Percentiles rank a stretch among this genome's conserved stretches.
These are phyloP conservation scores for Apodemia zela DNA, from an alignment of 2,888 invertebrate genomes.

Conservation along the genomic window DNA sequence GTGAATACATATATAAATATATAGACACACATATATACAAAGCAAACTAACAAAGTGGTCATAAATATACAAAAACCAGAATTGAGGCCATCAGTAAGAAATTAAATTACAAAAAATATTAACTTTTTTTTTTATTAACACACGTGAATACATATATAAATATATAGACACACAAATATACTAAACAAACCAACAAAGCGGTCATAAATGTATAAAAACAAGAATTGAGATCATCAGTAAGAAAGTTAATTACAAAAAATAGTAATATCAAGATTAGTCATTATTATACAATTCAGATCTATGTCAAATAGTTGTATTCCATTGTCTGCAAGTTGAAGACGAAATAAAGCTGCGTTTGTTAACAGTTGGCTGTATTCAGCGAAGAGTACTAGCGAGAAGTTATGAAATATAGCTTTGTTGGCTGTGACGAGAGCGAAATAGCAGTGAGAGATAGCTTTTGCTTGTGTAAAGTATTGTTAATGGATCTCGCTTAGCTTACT, in stretches of 20 bases:
- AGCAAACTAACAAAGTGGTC: no score
- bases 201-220: no score
- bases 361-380: conserved; percentile 1
- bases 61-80: no score
- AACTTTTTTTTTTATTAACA: no score
- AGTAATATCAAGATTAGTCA: neutral
- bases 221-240: no score
- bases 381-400: neutral
- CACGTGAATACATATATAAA: no score
- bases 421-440: neutral
- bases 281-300: neutral
- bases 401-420: conserved; percentile 10
- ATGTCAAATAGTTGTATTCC: neutral
- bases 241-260: neutral
- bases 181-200: no score
- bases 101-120: neutral
- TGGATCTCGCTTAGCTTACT: neutral
- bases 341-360: conserved; percentile 1
- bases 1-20: no score
- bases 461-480: neutral
- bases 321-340: neutral
- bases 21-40: no score
- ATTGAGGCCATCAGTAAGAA: neutral
- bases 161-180: no score
- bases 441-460: neutral